Evolutionary conservation across 2,113 vertebrate genomes (phyloP).

Genomic region (Leucopternis melanops): DNA sequence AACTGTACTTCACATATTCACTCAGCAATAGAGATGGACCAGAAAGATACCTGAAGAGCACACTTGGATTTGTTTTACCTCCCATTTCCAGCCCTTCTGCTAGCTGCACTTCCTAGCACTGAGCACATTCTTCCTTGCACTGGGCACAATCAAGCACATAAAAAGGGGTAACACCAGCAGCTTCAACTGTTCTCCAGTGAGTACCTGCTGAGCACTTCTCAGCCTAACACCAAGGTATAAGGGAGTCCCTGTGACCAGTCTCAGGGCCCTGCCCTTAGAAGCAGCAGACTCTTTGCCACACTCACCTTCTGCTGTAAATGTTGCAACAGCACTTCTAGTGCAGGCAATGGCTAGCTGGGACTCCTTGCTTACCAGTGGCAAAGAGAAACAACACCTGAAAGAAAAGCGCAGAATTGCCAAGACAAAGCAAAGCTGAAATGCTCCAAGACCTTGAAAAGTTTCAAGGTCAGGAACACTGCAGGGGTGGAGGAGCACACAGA

Average conservation of each 20-base stretch:
- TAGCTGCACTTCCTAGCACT: background rate
- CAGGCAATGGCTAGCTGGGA: background rate
- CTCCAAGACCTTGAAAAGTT: background rate
- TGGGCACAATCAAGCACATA: background rate
- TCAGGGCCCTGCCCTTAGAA: background rate
- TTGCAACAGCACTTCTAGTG: background rate
- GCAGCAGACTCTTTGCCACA: background rate
- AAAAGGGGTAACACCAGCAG: background rate
- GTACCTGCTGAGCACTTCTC: background rate
- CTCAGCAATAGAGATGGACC: background rate
- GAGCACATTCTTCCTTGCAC: background rate
- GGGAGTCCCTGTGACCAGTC: background rate
- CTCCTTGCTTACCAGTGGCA: background rate
- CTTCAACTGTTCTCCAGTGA: background rate
- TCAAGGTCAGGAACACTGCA: background rate
- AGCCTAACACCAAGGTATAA: background rate
- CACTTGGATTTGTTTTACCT: background rate
- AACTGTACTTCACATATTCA: background rate
- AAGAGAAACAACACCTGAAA: background rate
- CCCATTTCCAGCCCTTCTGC: background rate
- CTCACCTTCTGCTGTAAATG: slow-evolving; percentile 81
- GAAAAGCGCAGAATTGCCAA: background rate
- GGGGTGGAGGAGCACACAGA: background rate
- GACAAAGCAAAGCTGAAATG: background rate
- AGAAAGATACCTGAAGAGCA: background rate